Conservation (phyloP, 2,888 invertebrate genomes). For the Cryptocephalus primarius region DNA sequence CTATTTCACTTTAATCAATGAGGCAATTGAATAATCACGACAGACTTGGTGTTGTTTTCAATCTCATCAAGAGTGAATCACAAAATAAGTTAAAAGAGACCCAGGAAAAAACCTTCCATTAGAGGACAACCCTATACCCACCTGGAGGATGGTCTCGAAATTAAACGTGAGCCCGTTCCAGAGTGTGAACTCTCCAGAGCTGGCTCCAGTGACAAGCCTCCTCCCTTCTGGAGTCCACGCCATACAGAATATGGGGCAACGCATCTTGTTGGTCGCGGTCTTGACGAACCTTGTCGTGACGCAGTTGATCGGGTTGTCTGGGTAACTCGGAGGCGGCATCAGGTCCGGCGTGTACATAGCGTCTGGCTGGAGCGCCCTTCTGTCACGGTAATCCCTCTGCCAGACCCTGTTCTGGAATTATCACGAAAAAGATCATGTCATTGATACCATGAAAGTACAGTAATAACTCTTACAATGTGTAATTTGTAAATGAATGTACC, state of each 20-base stretch:
- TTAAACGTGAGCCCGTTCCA: conserved; percentile 99
- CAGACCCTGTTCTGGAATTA: conserved; percentile 71
- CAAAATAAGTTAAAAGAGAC: too few species aligned
- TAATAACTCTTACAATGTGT: too few species aligned
- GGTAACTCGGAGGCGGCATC: conserved; percentile 86
- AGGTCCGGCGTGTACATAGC: conserved; percentile 89
- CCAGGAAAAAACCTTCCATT: too few species aligned
- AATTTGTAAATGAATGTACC: not conserved
- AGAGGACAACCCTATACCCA: conserved; percentile 29
- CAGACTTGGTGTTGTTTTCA: too few species aligned
- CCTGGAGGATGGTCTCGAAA: conserved; percentile 99
- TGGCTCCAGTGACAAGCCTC: conserved; percentile 94
- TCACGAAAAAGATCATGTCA: not conserved
- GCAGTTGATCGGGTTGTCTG: conserved; percentile 93
- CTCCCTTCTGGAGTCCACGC: conserved; percentile 99
- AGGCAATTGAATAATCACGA: too few species aligned
- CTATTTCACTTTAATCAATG: too few species aligned
- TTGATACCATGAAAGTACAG: not conserved
- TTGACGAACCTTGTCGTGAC: conserved; percentile 92
- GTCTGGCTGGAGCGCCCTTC: conserved; percentile 86
- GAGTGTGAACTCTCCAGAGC: conserved; percentile 97
- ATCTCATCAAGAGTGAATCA: too few species aligned
- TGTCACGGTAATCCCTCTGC: conserved; percentile 88
- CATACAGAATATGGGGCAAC: conserved; percentile 97
- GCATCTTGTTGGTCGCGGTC: conserved; percentile 99